These are phyloP conservation scores for Aurelia coerulea DNA, from an alignment of 30 jellyfish, hydroid and myxozoan species.

Conservation along the genomic window DNA sequence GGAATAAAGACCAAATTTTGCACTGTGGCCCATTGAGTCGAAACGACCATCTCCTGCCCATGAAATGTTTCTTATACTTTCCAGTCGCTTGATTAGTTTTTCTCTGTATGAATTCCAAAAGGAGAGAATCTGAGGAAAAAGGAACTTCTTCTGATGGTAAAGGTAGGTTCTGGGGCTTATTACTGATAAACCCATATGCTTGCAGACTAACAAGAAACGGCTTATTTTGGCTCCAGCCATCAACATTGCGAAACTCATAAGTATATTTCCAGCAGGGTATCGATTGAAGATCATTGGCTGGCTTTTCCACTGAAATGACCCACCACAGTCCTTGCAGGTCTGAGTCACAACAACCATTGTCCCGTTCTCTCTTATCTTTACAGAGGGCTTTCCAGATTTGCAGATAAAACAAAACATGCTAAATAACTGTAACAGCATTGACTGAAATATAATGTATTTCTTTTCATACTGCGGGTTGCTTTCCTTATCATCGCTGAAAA, in stretches of 20 bases:
- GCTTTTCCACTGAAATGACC: too few species aligned
- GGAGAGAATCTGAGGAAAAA: too few species aligned
- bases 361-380: constrained; percentile 19
- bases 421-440: constrained; percentile 19
- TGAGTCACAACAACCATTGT: constrained; percentile 23
- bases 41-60: constrained; percentile 18
- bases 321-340: constrained; percentile 29
- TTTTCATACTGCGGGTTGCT: constrained; percentile 20
- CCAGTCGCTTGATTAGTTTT: constrained; percentile 16
- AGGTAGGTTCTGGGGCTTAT: too few species aligned
- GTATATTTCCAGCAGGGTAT: too few species aligned
- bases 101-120: constrained; percentile 20
- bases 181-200: too few species aligned
- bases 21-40: constrained; percentile 27
- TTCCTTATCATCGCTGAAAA: constrained; percentile 18
- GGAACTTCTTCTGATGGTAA: too few species aligned
- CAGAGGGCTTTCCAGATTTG: constrained; percentile 22
- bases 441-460: constrained; percentile 13
- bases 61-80: constrained; percentile 10
- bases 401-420: constrained; percentile 20
- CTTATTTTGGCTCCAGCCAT: too few species aligned
- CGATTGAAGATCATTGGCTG: too few species aligned
- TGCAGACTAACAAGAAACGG: too few species aligned
- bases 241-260: too few species aligned
- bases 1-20: constrained; percentile 18